A percentile compares a stretch with the other conserved stretches of the same genome.
Conservation (phyloP, 2,797 vertebrate species). For the Falco columbarius region DNA sequence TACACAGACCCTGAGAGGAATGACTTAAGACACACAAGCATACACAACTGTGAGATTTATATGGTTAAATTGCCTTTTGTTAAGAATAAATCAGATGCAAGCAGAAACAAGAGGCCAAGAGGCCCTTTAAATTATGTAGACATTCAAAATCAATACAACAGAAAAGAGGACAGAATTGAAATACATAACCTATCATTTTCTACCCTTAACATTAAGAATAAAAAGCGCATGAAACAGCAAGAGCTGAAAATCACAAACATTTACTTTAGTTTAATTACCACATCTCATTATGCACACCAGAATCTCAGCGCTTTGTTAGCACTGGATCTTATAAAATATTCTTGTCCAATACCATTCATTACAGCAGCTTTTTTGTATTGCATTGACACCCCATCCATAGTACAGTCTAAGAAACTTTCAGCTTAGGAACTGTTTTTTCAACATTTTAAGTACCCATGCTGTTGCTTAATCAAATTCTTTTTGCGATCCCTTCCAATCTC, state of each 20-base stretch:
- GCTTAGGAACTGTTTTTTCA: background rate
- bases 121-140: background rate
- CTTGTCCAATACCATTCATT: background rate
- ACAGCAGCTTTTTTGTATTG: background rate
- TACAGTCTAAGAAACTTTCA: background rate
- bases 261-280: background rate
- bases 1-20: background rate
- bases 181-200: background rate
- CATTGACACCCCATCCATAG: background rate
- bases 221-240: background rate
- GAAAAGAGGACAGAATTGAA: background rate
- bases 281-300: background rate
- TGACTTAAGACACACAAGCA: background rate
- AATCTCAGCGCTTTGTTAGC: background rate
- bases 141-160: background rate
- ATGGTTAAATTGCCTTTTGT: background rate
- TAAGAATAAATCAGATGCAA: background rate
- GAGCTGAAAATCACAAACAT: background rate
- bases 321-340: background rate
- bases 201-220: background rate
- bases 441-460: background rate
- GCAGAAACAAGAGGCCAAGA: background rate
- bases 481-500: background rate
- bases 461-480: background rate
- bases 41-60: background rate